These are phyloP conservation scores for Taurulus bubalis DNA, from an alignment of 2,113 vertebrate genomes.

Conservation along the genomic window DNA sequence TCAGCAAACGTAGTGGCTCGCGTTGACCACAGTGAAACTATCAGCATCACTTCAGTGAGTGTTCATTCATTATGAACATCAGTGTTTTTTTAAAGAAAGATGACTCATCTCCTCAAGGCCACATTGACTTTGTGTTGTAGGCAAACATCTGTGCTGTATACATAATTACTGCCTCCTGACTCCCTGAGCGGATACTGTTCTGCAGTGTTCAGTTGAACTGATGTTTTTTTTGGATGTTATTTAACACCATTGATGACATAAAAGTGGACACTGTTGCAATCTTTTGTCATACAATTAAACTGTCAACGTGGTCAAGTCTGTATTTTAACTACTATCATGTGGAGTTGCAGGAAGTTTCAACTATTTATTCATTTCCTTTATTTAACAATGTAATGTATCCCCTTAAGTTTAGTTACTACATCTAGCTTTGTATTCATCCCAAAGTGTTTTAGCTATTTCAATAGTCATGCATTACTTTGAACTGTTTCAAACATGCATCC, in stretches of 20 bases:
- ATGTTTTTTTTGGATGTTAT: neutral
- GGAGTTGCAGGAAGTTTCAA: neutral
- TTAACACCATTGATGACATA: neutral
- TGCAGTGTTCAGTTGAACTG: slow-evolving; percentile 3
- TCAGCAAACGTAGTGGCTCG: neutral
- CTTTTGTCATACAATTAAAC: neutral
- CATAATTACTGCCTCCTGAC: slow-evolving; percentile 28
- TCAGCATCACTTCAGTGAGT: neutral
- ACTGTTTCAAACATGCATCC: neutral
- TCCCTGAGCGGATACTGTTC: neutral
- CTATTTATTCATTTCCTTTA: neutral
- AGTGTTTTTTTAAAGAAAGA: slow-evolving; percentile 18
- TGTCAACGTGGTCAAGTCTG: neutral
- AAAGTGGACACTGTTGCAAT: neutral
- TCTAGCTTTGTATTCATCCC: neutral
- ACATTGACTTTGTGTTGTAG: neutral
- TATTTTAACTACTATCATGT: neutral
- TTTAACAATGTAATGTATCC: neutral
- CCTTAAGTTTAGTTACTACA: neutral
- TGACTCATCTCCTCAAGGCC: slow-evolving; percentile 39
- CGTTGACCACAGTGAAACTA: slow-evolving; percentile 12
- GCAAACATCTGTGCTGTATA: slow-evolving; percentile 22
- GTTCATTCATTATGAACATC: slow-evolving; percentile 24
- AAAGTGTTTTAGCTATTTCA: neutral
- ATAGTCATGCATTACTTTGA: neutral